Conservation (phyloP, 2,113 vertebrate genomes). For the Pimephales promelas region DNA sequence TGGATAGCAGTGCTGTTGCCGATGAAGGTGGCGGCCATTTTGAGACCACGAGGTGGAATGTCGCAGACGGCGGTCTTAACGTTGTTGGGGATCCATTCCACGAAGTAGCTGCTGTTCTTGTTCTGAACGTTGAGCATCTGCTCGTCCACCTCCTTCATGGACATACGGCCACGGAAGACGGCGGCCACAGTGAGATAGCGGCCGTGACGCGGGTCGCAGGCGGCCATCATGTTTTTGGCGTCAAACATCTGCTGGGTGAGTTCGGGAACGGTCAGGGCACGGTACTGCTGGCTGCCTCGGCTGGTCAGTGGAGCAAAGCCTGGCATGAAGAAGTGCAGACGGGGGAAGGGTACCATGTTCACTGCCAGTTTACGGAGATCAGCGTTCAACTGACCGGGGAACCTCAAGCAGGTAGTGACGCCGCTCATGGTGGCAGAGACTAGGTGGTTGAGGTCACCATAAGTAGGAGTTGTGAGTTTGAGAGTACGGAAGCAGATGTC, state of each 20-base stretch:
- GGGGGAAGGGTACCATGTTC: slow-evolving; percentile 71
- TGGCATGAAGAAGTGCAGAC: slow-evolving; percentile 84
- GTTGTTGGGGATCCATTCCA: slow-evolving; percentile 85
- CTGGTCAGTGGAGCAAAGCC: slow-evolving; percentile 82
- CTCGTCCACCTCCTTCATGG: slow-evolving; percentile 84
- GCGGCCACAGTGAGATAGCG: slow-evolving; percentile 82
- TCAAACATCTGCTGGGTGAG: slow-evolving; percentile 86
- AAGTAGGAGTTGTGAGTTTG: slow-evolving; percentile 81
- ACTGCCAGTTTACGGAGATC: slow-evolving; percentile 61
- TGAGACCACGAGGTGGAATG: slow-evolving; percentile 81
- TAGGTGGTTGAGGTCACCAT: slow-evolving; percentile 66
- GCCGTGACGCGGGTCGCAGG: slow-evolving; percentile 81
- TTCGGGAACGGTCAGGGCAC: slow-evolving; percentile 79
- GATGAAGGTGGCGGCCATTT: slow-evolving; percentile 84
- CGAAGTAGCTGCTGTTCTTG: slow-evolving; percentile 85
- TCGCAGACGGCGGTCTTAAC: slow-evolving; percentile 81
- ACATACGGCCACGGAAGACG: slow-evolving; percentile 81
- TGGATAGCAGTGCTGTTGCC: slow-evolving; percentile 84
- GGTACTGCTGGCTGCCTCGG: slow-evolving; percentile 82
- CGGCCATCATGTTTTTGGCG: slow-evolving; percentile 84
- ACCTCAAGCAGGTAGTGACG: slow-evolving; percentile 58
- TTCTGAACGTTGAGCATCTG: slow-evolving; percentile 85
- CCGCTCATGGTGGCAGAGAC: slow-evolving; percentile 62
- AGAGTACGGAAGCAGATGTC: slow-evolving; percentile 84
- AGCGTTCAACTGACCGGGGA: slow-evolving; percentile 61